Evolutionary conservation across 2,797 vertebrate species (phyloP).

Genomic region (Galaxias olidus): DNA sequence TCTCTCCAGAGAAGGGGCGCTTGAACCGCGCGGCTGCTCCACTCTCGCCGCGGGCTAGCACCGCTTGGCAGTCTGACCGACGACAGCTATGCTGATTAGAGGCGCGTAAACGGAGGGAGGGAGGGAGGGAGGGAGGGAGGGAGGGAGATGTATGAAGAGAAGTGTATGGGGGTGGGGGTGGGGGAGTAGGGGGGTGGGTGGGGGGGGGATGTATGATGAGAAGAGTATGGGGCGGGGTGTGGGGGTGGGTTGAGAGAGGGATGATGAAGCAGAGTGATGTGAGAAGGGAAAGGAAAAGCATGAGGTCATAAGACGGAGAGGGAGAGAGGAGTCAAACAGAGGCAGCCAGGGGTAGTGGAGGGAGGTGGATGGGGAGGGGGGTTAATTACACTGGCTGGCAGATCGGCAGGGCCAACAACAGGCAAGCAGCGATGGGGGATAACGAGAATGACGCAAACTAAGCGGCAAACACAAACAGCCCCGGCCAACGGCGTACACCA

Average conservation of each 20-base stretch:
- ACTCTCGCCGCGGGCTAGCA: conserved; percentile 57
- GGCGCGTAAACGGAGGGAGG: conserved; percentile 27
- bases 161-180: neutral
- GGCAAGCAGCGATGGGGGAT: too few relatives aligned
- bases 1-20: conserved; percentile 59
- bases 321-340: too few relatives aligned
- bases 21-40: conserved; percentile 61
- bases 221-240: neutral
- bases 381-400: too few relatives aligned
- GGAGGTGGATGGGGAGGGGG: too few relatives aligned
- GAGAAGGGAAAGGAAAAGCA: neutral
- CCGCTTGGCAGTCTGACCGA: conserved; percentile 61
- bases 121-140: conserved; percentile 21
- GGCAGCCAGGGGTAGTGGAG: too few relatives aligned
- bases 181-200: neutral
- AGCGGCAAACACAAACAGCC: too few relatives aligned
- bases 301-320: too few relatives aligned
- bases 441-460: too few relatives aligned
- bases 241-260: neutral
- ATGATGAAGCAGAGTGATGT: neutral
- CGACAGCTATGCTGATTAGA: conserved; percentile 44
- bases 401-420: too few relatives aligned
- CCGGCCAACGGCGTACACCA: too few relatives aligned
- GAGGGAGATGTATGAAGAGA: conserved; percentile 8
- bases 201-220: neutral